Conservation (phyloP, 23 tunicate species). For the Corella eumyota region DNA sequence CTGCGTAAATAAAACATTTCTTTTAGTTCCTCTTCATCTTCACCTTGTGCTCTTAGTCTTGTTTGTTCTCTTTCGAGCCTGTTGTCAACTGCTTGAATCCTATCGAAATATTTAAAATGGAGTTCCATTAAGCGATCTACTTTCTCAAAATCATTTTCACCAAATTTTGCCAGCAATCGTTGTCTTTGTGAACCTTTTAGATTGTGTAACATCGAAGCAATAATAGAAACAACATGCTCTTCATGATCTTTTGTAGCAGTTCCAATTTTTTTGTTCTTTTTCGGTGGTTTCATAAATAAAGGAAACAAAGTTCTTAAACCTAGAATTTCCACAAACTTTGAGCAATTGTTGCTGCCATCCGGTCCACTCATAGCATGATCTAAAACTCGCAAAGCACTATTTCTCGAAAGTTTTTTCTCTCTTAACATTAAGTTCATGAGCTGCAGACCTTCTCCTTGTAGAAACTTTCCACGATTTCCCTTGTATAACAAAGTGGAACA, state of each 20-base stretch:
- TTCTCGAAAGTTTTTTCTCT: slow-evolving; percentile 93
- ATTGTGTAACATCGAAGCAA: slow-evolving; percentile 79
- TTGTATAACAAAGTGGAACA: slow-evolving; percentile 57
- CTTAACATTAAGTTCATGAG: slow-evolving; percentile 95
- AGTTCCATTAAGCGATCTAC: slow-evolving; percentile 86
- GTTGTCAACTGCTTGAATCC: slow-evolving; percentile 63
- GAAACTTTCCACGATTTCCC: slow-evolving; percentile 55
- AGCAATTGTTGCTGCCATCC: slow-evolving; percentile 79
- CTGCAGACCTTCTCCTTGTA: slow-evolving; percentile 95
- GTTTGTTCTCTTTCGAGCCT: slow-evolving; percentile 54
- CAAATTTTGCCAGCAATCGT: slow-evolving; percentile 66
- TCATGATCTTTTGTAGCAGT: slow-evolving; percentile 67
- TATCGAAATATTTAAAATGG: slow-evolving; percentile 72
- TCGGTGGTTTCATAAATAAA: slow-evolving; percentile 89
- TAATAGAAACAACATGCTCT: slow-evolving; percentile 75
- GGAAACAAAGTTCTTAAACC: slow-evolving; percentile 92
- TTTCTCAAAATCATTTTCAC: slow-evolving; percentile 79
- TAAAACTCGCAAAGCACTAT: slow-evolving; percentile 81
- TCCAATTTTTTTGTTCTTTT: slow-evolving; percentile 81
- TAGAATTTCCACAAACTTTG: slow-evolving; percentile 85
- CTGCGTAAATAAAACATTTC: slow-evolving; percentile 67
- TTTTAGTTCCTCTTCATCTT: slow-evolving; percentile 70
- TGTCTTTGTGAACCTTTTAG: slow-evolving; percentile 69
- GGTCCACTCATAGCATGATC: slow-evolving; percentile 89
- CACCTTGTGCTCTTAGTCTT: slow-evolving; percentile 32